Evolutionary conservation across 2,113 vertebrate genomes (phyloP).

Genomic region (Leucopsar rothschildi): DNA sequence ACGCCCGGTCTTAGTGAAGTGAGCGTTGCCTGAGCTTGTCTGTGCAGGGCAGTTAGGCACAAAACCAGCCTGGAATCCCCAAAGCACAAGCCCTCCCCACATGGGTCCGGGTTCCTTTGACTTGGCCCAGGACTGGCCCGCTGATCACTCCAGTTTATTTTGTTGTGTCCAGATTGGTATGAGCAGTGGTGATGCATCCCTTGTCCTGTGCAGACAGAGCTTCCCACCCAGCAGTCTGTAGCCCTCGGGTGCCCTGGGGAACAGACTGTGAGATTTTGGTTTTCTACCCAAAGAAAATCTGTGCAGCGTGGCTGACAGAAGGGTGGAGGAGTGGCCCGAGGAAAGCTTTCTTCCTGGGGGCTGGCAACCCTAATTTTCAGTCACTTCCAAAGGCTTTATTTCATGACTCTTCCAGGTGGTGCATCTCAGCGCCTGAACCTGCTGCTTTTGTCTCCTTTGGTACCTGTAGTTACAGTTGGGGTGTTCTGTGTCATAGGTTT

Average conservation of each 20-base stretch:
- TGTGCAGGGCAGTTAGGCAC: conserved; percentile 80
- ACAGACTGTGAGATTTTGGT: conserved; percentile 14
- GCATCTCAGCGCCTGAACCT: conserved; percentile 20
- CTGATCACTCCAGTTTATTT: conserved; percentile 59
- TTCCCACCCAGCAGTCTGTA: neutral
- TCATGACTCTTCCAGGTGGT: conserved; percentile 50
- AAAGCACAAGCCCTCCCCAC: conserved; percentile 62
- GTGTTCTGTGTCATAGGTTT: conserved; percentile 60
- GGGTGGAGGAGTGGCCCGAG: neutral
- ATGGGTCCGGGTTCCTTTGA: conserved; percentile 35
- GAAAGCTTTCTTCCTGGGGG: conserved; percentile 19
- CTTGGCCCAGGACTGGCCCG: conserved; percentile 51
- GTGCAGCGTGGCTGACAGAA: neutral
- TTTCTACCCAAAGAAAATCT: conserved; percentile 38
- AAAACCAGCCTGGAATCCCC: conserved; percentile 72
- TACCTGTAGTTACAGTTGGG: conserved; percentile 49
- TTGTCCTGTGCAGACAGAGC: conserved; percentile 50
- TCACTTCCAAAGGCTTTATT: conserved; percentile 55
- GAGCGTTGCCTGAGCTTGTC: conserved; percentile 70
- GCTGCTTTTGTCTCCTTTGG: conserved; percentile 66
- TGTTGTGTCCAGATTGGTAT: conserved; percentile 64
- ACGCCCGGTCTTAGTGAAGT: conserved; percentile 89
- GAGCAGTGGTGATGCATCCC: conserved; percentile 49
- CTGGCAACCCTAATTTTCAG: neutral
- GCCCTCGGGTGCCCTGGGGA: neutral